Percentiles rank a stretch among this genome's conserved stretches.
These are phyloP conservation scores for Chanos chanos DNA, from an alignment of 2,797 vertebrate species.

Conservation along the genomic window DNA sequence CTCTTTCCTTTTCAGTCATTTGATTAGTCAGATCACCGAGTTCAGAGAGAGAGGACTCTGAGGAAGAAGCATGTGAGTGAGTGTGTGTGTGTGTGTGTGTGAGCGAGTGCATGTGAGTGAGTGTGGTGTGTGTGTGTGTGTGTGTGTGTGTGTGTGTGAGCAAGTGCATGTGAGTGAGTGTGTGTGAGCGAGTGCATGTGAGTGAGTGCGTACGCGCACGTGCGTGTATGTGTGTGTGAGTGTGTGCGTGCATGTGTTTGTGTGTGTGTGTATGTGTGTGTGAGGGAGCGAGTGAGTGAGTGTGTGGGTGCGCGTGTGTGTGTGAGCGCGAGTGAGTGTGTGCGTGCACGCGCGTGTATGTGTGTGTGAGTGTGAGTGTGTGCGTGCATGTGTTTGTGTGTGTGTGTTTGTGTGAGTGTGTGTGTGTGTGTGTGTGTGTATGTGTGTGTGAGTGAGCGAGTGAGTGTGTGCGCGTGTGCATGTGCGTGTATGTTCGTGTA, in stretches of 20 bases:
- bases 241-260: not conserved
- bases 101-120: no score
- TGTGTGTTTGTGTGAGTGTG: slow-evolving; percentile 5
- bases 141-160: not conserved
- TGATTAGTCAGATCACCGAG: slow-evolving; percentile 24
- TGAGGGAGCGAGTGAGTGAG: slow-evolving; percentile 1
- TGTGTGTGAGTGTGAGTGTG: slow-evolving; percentile 5
- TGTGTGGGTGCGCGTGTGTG: slow-evolving; percentile 2
- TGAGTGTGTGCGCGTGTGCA: not conserved
- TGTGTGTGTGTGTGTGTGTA: not conserved
- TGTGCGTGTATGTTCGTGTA: not conserved
- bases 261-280: not conserved
- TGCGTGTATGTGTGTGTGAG: not conserved
- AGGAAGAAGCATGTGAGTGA: slow-evolving; percentile 1
- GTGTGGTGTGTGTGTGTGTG: not conserved
- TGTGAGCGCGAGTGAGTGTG: no score
- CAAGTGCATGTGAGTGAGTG: no score
- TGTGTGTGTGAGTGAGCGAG: slow-evolving; percentile 5
- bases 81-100: slow-evolving; percentile 1
- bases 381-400: not conserved
- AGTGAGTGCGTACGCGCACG: not conserved
- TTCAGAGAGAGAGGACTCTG: not conserved
- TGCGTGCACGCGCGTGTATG: not conserved
- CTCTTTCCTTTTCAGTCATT: slow-evolving; percentile 2
- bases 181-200: not conserved